Evolutionary conservation across 2,888 invertebrate species (phyloP).

Genomic region (Apamea crenata): DNA sequence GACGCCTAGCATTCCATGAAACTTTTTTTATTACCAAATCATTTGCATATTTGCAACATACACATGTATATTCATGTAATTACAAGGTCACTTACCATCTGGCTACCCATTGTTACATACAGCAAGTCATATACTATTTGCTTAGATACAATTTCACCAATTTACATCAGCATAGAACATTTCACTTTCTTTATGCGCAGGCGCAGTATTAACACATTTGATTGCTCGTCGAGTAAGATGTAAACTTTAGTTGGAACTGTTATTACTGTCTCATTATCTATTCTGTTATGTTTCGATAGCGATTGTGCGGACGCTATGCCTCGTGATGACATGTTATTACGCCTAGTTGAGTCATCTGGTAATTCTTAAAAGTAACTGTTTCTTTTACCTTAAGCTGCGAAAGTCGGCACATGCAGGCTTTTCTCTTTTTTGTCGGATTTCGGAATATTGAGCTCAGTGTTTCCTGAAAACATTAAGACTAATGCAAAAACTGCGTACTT

Average conservation of each 20-base stretch:
- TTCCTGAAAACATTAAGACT: constrained; percentile 24
- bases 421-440: constrained; percentile 38
- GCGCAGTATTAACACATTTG: constrained; percentile 71
- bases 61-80: constrained; percentile 45
- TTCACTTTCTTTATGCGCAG: constrained; percentile 73
- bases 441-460: constrained; percentile 2
- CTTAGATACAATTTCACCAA: constrained; percentile 73
- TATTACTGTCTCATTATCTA: constrained; percentile 61
- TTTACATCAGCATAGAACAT: constrained; percentile 69
- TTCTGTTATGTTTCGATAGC: constrained; percentile 55
- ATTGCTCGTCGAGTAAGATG: constrained; percentile 51
- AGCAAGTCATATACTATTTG: constrained; percentile 67
- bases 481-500: constrained; percentile 12
- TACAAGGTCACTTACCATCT: constrained; percentile 58
- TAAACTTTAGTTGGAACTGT: constrained; percentile 62
- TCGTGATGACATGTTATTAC: constrained; percentile 62
- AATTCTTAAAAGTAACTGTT: constrained; percentile 32
- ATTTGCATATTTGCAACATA: constrained; percentile 39
- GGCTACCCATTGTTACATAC: constrained; percentile 56
- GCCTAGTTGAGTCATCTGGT: constrained; percentile 49
- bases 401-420: constrained; percentile 26
- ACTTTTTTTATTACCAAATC: constrained; percentile 29
- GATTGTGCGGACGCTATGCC: constrained; percentile 43
- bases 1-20: constrained; percentile 23
- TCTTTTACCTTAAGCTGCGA: constrained; percentile 38